Percentiles rank a stretch among this genome's conserved stretches.
phyloP scores from a whole-genome alignment of 2,113 vertebrate genomes.

The Grammomys surdaster region DNA sequence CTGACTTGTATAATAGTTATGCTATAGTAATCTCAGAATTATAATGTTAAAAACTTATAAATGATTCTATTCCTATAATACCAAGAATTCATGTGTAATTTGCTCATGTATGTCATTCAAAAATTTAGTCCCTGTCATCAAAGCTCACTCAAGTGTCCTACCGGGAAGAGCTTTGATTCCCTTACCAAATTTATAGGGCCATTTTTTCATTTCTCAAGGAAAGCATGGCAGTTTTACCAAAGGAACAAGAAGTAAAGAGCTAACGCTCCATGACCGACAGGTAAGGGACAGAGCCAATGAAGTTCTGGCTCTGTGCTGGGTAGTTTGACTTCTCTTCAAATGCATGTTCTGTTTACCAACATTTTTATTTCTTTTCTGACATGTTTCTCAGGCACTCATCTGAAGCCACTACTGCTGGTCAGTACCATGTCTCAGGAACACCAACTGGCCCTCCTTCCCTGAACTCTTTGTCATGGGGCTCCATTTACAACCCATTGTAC shows the following conservation, averaged over 20 bases:
- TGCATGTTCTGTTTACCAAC: not conserved
- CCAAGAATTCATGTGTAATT: not conserved
- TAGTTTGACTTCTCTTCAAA: not conserved
- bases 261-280: not conserved
- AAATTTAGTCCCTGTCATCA: not conserved
- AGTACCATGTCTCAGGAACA: not conserved
- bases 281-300: not conserved
- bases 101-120: not conserved
- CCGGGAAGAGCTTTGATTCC: not conserved
- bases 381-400: not conserved
- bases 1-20: not conserved
- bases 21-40: not conserved
- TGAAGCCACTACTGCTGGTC: not conserved
- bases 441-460: not conserved
- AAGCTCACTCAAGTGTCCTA: not conserved
- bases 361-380: not conserved
- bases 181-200: not conserved
- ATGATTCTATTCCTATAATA: not conserved
- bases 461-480: not conserved
- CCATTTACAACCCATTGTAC: not conserved
- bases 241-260: not conserved
- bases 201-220: not conserved
- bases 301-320: not conserved
- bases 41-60: not conserved
- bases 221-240: not conserved